phyloP scores from a whole-genome alignment of 2,888 invertebrate species.

The Apamea epomidion region DNA sequence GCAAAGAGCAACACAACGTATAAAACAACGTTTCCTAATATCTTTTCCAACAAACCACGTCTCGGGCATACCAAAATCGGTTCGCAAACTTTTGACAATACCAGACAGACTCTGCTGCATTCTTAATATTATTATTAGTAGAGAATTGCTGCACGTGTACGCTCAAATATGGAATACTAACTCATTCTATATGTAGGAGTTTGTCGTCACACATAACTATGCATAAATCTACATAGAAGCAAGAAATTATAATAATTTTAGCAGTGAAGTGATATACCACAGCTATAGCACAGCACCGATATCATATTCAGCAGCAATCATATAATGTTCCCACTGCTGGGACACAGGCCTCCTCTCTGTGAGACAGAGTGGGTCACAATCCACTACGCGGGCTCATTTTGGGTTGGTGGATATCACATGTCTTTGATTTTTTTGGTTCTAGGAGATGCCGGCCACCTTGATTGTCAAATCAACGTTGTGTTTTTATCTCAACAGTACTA shows the following conservation, averaged over 20 bases:
- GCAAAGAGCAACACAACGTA: neutral
- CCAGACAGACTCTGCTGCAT: neutral
- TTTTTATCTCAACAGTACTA: no score
- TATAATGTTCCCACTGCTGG: no score
- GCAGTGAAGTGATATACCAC: neutral
- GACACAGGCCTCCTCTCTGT: no score
- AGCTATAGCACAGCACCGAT: no score
- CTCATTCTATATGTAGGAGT: constrained; percentile 22
- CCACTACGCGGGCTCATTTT: no score
- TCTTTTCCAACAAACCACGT: neutral
- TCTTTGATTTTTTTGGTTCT: no score
- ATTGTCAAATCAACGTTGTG: no score
- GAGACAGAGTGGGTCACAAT: no score
- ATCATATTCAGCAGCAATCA: no score
- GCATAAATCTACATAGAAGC: constrained; percentile 14
- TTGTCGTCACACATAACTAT: neutral
- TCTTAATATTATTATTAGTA: constrained; percentile 3
- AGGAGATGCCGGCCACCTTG: no score
- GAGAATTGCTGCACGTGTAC: constrained; percentile 19
- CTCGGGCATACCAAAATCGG: neutral
- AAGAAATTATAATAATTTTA: constrained; percentile 1
- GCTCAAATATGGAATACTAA: constrained; percentile 9
- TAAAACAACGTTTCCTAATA: neutral
- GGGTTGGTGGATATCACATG: no score
- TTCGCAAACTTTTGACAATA: neutral